Conservation (phyloP, 2,113 vertebrate species). For the Barbus barbus region DNA sequence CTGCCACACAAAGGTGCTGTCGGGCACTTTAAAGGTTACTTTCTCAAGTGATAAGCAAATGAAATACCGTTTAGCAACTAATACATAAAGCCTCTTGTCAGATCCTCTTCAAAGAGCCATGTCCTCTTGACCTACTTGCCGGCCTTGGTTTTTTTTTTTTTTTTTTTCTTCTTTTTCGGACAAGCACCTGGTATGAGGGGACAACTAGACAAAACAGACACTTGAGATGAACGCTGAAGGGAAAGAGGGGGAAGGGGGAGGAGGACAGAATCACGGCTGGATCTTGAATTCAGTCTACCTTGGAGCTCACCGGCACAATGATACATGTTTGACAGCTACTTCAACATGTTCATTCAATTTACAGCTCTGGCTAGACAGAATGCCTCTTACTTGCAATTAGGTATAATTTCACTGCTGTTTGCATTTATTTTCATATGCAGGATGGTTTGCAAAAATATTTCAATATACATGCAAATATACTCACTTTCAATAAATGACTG, state of each 20-base stretch:
- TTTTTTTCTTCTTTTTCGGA: slow-evolving; percentile 70
- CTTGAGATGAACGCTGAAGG: slow-evolving; percentile 77
- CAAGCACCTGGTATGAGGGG: slow-evolving; percentile 75
- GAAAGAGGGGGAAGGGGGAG: slow-evolving; percentile 45
- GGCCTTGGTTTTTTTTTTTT: slow-evolving; percentile 78
- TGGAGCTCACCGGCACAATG: neutral
- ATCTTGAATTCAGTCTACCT: slow-evolving; percentile 22
- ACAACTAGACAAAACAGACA: slow-evolving; percentile 91
- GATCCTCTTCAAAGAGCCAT: slow-evolving; percentile 81
- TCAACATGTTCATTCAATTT: slow-evolving; percentile 1
- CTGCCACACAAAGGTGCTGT: slow-evolving; percentile 63
- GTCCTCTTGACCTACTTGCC: slow-evolving; percentile 84
- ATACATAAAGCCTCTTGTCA: slow-evolving; percentile 78
- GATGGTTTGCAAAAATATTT: slow-evolving; percentile 3
- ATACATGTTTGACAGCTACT: neutral
- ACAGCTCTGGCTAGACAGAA: slow-evolving; percentile 4
- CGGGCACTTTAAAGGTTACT: slow-evolving; percentile 72
- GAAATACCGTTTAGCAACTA: slow-evolving; percentile 80
- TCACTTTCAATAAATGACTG: slow-evolving; percentile 21
- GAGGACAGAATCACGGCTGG: slow-evolving; percentile 59
- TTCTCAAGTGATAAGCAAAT: slow-evolving; percentile 80
- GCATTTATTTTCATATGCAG: slow-evolving; percentile 24
- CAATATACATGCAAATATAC: slow-evolving; percentile 21
- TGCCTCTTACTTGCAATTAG: slow-evolving; percentile 3
- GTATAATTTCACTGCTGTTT: slow-evolving; percentile 18